These are phyloP conservation scores for Otocyon megalotis DNA, from an alignment of 2,113 vertebrate species.

Conservation along the genomic window DNA sequence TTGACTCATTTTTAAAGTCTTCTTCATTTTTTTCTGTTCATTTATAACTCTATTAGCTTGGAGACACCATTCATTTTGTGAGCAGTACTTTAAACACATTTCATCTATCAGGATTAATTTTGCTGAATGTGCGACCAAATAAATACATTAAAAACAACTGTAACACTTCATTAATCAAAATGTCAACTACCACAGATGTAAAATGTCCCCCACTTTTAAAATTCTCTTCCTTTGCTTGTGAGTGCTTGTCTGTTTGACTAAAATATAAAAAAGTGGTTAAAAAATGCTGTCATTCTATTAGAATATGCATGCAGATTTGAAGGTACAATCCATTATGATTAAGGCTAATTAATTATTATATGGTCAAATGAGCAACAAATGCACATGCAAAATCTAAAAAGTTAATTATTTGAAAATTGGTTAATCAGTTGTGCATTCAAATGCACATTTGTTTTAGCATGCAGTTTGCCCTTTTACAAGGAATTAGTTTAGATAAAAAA, in stretches of 20 bases:
- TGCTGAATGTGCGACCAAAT: conserved; percentile 78
- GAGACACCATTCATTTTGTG: conserved; percentile 76
- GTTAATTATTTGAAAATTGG: conserved; percentile 87
- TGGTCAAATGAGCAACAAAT: conserved; percentile 89
- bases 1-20: conserved; percentile 80
- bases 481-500: conserved; percentile 67
- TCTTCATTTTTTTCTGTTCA: conserved; percentile 73
- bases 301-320: conserved; percentile 79
- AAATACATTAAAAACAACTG: conserved; percentile 82
- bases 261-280: conserved; percentile 73
- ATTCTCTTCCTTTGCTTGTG: conserved; percentile 55
- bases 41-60: conserved; percentile 81
- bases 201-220: neutral
- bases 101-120: conserved; percentile 83
- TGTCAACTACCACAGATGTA: conserved; percentile 62
- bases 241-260: conserved; percentile 71
- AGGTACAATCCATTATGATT: conserved; percentile 88
- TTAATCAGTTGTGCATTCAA: conserved; percentile 85
- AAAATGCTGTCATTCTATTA: conserved; percentile 82
- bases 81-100: conserved; percentile 75
- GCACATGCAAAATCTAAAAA: conserved; percentile 84
- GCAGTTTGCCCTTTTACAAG: conserved; percentile 79
- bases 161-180: conserved; percentile 83
- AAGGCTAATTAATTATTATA: conserved; percentile 89
- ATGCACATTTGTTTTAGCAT: conserved; percentile 81